Percentiles rank a stretch among this genome's conserved stretches.
Conservation (phyloP, 2,888 invertebrate species). For the Lepas anatifera region DNA sequence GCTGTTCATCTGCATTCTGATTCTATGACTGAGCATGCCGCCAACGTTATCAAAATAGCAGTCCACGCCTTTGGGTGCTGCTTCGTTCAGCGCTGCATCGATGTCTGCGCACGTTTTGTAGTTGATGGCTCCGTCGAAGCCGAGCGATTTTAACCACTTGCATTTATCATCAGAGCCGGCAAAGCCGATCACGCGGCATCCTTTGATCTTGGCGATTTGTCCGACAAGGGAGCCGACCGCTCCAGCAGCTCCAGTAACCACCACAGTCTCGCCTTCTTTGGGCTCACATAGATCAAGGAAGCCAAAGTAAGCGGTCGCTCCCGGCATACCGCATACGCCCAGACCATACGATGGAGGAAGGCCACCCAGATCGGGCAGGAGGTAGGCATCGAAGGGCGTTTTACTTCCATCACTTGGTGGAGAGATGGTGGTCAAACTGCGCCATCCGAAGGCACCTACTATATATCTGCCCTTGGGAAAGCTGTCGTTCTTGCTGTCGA, state of each 20-base stretch:
- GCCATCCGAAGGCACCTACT: conserved; percentile 53
- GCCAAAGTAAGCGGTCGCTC: conserved; percentile 60
- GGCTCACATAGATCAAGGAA: conserved; percentile 55
- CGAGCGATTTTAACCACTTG: no score
- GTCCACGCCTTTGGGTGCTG: not conserved
- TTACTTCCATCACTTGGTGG: conserved; percentile 31
- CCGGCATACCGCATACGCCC: conserved; percentile 57
- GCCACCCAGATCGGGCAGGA: conserved; percentile 45
- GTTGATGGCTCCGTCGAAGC: conserved; percentile 56
- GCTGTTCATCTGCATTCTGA: conserved; percentile 37
- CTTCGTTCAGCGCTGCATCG: conserved; percentile 37
- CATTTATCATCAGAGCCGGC: no score
- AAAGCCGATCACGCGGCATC: conserved; percentile 54
- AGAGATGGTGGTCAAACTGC: conserved; percentile 46
- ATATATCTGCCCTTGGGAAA: conserved; percentile 52
- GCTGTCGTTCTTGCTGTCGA: conserved; percentile 49
- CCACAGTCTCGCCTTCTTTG: conserved; percentile 56
- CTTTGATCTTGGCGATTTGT: conserved; percentile 59
- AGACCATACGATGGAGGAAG: conserved; percentile 44
- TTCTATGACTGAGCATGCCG: not conserved
- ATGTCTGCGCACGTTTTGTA: no score
- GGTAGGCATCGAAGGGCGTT: conserved; percentile 17
- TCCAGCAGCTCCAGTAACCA: conserved; percentile 60
- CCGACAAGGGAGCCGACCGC: conserved; percentile 66
- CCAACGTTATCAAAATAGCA: conserved; percentile 4